Percentiles rank a stretch among this genome's conserved stretches.
phyloP scores from a whole-genome alignment of 2,797 vertebrate species.

The Acanthurus tractus region DNA sequence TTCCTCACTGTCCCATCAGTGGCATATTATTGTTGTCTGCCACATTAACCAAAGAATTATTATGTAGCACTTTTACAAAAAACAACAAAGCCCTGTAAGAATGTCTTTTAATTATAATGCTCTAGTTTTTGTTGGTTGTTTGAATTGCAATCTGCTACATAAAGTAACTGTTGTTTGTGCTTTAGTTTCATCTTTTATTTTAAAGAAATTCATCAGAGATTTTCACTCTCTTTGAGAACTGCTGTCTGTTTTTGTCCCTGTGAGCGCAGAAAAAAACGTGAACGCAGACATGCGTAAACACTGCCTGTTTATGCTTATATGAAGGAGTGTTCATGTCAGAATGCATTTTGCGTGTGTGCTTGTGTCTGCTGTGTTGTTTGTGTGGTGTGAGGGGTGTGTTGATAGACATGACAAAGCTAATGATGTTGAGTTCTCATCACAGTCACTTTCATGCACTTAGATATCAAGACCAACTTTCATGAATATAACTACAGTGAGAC shows the following conservation, averaged over 20 bases:
- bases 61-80: constrained; percentile 4
- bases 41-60: constrained; percentile 38
- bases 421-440: constrained; percentile 5
- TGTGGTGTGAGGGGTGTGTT: constrained; percentile 17
- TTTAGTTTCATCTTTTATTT: constrained; percentile 27
- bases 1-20: constrained; percentile 41
- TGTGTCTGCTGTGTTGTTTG: not conserved
- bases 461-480: constrained; percentile 19
- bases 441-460: constrained; percentile 8
- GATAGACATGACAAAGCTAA: constrained; percentile 13
- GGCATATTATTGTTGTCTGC: constrained; percentile 48
- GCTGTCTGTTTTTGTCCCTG: constrained; percentile 32
- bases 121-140: constrained; percentile 3
- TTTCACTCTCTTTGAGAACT: constrained; percentile 16
- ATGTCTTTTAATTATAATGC: constrained; percentile 6
- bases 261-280: constrained; percentile 23
- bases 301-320: constrained; percentile 54
- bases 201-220: constrained; percentile 19
- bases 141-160: constrained; percentile 1
- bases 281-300: constrained; percentile 15
- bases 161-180: constrained; percentile 15
- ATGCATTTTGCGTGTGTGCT: not conserved
- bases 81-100: not conserved
- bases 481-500: constrained; percentile 17
- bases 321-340: constrained; percentile 24